Percentiles rank a stretch among this genome's conserved stretches.
phyloP scores from a whole-genome alignment of 2,888 invertebrate genomes.

The Megalurothrips usitatus region DNA sequence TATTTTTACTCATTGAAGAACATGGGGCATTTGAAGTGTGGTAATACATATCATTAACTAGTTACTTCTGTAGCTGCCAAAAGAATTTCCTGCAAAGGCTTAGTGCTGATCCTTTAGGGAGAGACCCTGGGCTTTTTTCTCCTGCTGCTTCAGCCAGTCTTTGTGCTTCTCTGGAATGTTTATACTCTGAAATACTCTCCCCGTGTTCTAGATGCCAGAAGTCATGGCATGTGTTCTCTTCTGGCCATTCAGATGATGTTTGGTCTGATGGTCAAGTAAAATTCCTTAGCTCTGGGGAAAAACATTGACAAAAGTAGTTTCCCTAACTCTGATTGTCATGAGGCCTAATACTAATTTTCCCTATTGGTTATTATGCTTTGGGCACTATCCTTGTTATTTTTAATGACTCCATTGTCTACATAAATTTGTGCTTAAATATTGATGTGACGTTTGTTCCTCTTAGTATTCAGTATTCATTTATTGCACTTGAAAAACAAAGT shows the following conservation, averaged over 20 bases:
- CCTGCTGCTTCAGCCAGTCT: too few relatives aligned
- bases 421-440: not conserved
- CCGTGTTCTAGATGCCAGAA: too few relatives aligned
- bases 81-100: not conserved
- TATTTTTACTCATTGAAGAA: too few relatives aligned
- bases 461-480: constrained; percentile 7
- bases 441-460: not conserved
- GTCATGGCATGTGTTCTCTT: too few relatives aligned
- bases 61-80: not conserved
- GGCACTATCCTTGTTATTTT: not conserved
- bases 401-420: not conserved
- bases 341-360: not conserved
- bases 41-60: constrained; percentile 11
- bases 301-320: not conserved
- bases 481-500: too few relatives aligned
- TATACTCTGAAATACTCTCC: too few relatives aligned
- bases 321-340: not conserved
- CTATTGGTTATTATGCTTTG: not conserved
- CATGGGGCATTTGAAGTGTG: not conserved
- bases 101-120: too few relatives aligned
- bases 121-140: too few relatives aligned
- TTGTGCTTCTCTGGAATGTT: too few relatives aligned
- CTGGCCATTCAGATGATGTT: too few relatives aligned
- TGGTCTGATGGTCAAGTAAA: too few relatives aligned
- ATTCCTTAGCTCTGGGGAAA: not conserved